Evolutionary conservation across 35 echinoderm and acorn worm species (phyloP).

Genomic region (Ophioderma brevispina): DNA sequence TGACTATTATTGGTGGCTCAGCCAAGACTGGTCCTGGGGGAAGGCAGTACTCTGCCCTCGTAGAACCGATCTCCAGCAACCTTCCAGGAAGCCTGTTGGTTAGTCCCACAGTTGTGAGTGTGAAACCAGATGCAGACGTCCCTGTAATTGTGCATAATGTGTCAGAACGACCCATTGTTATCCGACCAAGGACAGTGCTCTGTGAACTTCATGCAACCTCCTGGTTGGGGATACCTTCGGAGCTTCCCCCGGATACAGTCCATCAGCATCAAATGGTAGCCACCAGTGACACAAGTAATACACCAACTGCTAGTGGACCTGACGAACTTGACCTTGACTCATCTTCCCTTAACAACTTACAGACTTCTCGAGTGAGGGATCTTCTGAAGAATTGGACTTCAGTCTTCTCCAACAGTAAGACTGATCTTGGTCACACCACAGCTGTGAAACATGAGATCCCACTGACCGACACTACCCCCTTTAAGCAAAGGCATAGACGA

Average conservation of each 20-base stretch:
- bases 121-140: not conserved
- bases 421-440: not conserved
- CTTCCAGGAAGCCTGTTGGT: not conserved
- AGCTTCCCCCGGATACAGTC: not conserved
- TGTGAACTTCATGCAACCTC: not conserved
- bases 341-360: too few species aligned
- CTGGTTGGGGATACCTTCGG: not conserved
- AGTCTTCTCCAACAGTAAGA: not conserved
- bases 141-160: constrained; percentile 6
- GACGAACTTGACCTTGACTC: too few species aligned
- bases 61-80: not conserved
- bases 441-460: constrained; percentile 2
- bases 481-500: not conserved
- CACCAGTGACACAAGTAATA: not conserved
- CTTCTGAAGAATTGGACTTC: constrained; percentile 1
- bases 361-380: not conserved
- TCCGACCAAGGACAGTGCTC: not conserved
- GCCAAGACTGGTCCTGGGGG: not conserved
- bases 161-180: not conserved
- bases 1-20: not conserved
- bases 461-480: not conserved
- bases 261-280: not conserved
- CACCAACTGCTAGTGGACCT: too few species aligned
- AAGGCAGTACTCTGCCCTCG: not conserved
- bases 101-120: not conserved